Evolutionary conservation across 2,888 invertebrate species (phyloP), one percentile per base, ranked within the genome.

Genomic region (Microctonus brassicae): DNA sequence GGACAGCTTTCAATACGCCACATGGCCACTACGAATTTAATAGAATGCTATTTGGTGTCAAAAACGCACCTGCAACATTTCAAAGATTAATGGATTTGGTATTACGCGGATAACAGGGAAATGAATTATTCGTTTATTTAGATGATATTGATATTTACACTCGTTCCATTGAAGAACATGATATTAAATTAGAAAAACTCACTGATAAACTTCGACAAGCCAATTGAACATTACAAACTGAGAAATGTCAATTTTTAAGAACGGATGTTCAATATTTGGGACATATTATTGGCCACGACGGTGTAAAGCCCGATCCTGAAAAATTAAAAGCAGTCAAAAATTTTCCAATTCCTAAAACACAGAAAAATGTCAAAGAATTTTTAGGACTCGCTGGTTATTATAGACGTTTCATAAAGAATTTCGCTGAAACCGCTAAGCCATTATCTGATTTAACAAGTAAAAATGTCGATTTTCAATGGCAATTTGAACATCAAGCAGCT

Each of bases 31-130:
- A n/a, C n/a, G n/a, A n/a, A n/a, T n/a, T n/a, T n/a, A n/a, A n/a
- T n/a, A n/a, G n/a, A n/a, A n/a, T n/a, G n/a, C n/a, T n/a, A n/a
- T n/a, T n/a, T n/a, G n/a, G n/a, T n/a, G n/a, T n/a, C n/a, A n/a
- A n/a, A n/a, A n/a, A n/a, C n/a, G n/a, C n/a, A n/a, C n/a, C 83
- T 0, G 75, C 80, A 2, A 82, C 82, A 0, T 86, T 84, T 70
- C 80, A 82, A 52, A 65, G 81, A 1, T n/a, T 0, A 9, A 34
- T 20, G 55, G 65, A 65, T n/a, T n/a, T 10, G 33, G 29, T 52
- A 4, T 26, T 81, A 13, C n/a, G 85, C 36, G 36, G 36, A 36
- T 10, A 7, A 7, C 36, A 36, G 36, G 70, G 66, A 6, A 34
- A 39, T 3, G 70, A 61, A 7, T 55, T 62, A 5, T 67, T 72